Conservation (phyloP, 2,113 vertebrate species). For the Carassius auratus region DNA sequence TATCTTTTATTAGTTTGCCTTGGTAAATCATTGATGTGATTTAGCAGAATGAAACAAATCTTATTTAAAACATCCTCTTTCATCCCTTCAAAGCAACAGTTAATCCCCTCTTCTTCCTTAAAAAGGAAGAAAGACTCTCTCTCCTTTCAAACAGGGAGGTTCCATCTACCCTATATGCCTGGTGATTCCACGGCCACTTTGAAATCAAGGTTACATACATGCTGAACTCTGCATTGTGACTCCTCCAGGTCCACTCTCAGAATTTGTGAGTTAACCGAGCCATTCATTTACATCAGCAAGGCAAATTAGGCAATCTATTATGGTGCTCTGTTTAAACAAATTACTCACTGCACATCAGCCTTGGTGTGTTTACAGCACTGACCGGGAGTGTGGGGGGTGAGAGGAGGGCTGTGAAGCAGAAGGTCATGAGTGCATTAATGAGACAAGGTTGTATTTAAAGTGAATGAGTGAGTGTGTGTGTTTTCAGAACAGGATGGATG, state of each 20-base stretch:
- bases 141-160: neutral
- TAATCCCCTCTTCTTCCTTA: conserved; percentile 28
- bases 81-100: conserved; percentile 25
- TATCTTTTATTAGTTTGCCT: conserved; percentile 29
- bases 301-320: conserved; percentile 50
- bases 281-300: conserved; percentile 46
- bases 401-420: neutral
- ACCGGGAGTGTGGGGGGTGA: no score
- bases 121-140: conserved; percentile 5
- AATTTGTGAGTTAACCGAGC: conserved; percentile 32
- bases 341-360: conserved; percentile 14
- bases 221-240: conserved; percentile 3
- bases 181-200: conserved; percentile 34
- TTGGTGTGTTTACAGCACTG: conserved; percentile 32
- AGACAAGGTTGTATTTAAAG: conserved; percentile 42
- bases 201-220: conserved; percentile 33
- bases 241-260: neutral
- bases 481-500: neutral
- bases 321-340: conserved; percentile 31
- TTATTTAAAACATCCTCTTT: conserved; percentile 18
- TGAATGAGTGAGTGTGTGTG: neutral
- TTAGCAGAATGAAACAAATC: conserved; percentile 38
- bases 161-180: conserved; percentile 22
- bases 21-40: conserved; percentile 31
- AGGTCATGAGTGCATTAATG: conserved; percentile 36